Conservation (phyloP, 2,113 vertebrate species). For the Hippocampus comes region DNA sequence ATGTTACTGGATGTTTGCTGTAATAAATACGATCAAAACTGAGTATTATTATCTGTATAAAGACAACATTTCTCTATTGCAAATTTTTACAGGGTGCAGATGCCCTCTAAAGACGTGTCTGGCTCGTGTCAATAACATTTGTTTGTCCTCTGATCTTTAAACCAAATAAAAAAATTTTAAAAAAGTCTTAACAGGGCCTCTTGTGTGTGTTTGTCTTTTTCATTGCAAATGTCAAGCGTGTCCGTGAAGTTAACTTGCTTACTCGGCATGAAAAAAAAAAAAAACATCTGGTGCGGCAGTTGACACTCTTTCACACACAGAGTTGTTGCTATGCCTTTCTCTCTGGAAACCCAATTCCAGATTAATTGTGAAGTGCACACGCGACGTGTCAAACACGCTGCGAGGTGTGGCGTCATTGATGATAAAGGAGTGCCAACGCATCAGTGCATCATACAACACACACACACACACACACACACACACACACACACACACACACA, state of each 20-base stretch:
- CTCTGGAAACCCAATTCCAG: background rate
- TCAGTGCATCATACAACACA: conserved; percentile 42
- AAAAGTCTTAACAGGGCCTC: background rate
- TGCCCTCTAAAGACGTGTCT: background rate
- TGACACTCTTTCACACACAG: background rate
- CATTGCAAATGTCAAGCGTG: background rate
- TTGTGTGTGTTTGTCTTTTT: conserved; percentile 5
- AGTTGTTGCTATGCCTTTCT: background rate
- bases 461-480: conserved; percentile 11
- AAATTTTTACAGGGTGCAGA: background rate
- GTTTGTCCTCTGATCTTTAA: background rate
- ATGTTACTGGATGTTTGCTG: too few species aligned
- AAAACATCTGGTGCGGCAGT: background rate
- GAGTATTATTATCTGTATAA: background rate
- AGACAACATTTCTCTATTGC: background rate
- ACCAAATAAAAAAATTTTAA: conserved; percentile 32
- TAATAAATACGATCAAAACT: too few species aligned
- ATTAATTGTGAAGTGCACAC: background rate
- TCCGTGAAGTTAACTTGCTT: background rate
- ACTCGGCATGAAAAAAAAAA: background rate
- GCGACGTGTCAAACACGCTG: background rate
- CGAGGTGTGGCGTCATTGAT: background rate
- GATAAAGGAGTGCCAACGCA: conserved; percentile 32
- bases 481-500: conserved; percentile 21
- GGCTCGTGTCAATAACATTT: background rate